Percentiles rank a stretch among this genome's conserved stretches.
Conservation (phyloP, 2,113 vertebrate genomes). For the Crotophaga sulcirostris region DNA sequence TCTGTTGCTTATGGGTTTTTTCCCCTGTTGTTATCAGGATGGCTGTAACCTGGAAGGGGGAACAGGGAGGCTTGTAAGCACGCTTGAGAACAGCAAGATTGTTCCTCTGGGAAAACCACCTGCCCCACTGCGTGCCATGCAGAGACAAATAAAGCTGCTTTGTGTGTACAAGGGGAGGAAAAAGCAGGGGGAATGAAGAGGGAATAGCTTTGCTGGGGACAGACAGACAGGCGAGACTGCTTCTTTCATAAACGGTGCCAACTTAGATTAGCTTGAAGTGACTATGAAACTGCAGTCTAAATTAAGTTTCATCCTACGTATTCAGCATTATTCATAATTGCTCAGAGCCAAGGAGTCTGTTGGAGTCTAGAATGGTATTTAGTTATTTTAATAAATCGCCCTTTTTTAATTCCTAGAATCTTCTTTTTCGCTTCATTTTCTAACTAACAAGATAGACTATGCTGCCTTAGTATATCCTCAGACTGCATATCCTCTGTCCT, state of each 20-base stretch:
- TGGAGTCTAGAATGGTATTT: neutral
- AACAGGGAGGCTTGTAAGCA: fast-evolving
- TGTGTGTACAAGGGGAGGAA: neutral
- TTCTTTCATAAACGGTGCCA: neutral
- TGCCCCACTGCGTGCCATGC: neutral
- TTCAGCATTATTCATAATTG: slow-evolving; percentile 6
- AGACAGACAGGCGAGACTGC: neutral
- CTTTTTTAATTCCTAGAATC: neutral
- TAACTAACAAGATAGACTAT: neutral
- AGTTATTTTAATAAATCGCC: neutral
- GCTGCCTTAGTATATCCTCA: neutral
- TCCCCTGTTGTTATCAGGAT: neutral
- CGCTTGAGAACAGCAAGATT: neutral
- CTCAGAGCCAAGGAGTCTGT: neutral
- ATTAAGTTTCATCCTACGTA: slow-evolving; percentile 14
- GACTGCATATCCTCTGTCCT: neutral
- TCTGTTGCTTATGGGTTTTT: neutral
- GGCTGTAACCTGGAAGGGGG: neutral
- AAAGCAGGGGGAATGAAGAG: neutral
- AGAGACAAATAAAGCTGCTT: neutral
- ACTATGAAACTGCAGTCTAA: slow-evolving; percentile 23
- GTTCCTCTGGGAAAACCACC: neutral
- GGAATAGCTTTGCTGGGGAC: neutral
- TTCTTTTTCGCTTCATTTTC: neutral
- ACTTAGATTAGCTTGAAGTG: slow-evolving; percentile 32